Evolutionary conservation across 2,888 invertebrate genomes (phyloP).

Genomic region (Pristionchus japonicus): DNA sequence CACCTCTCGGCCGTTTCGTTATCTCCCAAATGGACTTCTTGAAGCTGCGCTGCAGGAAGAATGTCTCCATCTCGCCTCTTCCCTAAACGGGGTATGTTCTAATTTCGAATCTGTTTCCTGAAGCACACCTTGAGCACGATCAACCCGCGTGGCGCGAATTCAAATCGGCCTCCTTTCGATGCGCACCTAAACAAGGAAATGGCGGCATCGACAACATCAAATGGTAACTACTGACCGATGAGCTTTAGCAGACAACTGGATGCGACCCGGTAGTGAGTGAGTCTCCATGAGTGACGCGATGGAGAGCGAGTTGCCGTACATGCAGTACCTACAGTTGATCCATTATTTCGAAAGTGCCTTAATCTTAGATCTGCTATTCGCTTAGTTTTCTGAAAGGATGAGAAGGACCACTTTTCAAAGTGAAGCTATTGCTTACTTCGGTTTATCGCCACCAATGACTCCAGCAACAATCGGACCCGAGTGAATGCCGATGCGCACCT

Average conservation of each 20-base stretch:
- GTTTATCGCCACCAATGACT: conserved; percentile 67
- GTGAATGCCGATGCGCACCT: conserved; percentile 62
- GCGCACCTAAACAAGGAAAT: conserved; percentile 54
- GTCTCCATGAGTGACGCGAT: conserved; percentile 66
- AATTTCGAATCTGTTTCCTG: background rate
- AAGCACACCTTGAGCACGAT: conserved; percentile 63
- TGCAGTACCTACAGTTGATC: conserved; percentile 64
- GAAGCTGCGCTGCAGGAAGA: conserved; percentile 63
- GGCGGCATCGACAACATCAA: background rate
- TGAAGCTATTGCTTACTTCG: conserved; percentile 12
- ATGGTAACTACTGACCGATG: conserved; percentile 47
- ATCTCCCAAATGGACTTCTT: conserved; percentile 74
- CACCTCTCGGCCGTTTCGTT: conserved; percentile 63
- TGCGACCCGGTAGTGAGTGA: conserved; percentile 60
- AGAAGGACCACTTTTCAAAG: too few species aligned
- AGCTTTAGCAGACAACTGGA: conserved; percentile 60
- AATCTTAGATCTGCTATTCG: too few species aligned
- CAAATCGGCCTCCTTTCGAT: conserved; percentile 66
- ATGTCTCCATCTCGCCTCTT: conserved; percentile 69
- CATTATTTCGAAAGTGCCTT: too few species aligned
- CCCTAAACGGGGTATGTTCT: conserved; percentile 49
- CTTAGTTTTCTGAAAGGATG: too few species aligned
- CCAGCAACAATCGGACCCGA: conserved; percentile 68
- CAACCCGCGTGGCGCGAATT: conserved; percentile 66
- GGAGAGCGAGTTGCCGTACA: conserved; percentile 68